A percentile compares a stretch with the other conserved stretches of the same genome.
These are phyloP conservation scores for Rhogogaster chlorosoma DNA, from an alignment of 2,888 invertebrate genomes.

Conservation along the genomic window DNA sequence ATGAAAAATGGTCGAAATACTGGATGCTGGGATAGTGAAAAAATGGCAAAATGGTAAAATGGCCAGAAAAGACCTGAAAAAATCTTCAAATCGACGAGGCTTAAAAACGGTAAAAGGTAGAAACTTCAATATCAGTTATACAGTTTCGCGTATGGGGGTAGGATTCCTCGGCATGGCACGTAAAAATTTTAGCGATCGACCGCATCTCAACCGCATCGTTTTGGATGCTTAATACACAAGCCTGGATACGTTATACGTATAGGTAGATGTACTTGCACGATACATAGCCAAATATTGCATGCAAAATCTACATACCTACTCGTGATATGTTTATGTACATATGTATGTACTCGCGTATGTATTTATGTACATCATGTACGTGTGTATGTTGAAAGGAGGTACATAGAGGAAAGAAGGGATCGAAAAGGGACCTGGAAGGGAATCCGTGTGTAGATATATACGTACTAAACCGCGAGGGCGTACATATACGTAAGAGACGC, in stretches of 20 bases:
- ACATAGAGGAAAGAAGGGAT: not conserved
- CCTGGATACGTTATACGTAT: too few species aligned
- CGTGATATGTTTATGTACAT: not conserved
- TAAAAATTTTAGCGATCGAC: not conserved
- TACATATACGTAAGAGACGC: not conserved
- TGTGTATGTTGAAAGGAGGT: not conserved
- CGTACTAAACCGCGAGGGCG: slow-evolving; percentile 3
- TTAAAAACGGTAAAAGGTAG: not conserved
- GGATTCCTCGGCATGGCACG: not conserved
- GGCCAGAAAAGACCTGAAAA: too few species aligned
- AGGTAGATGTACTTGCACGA: not conserved
- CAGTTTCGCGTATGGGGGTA: not conserved
- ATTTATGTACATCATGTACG: too few species aligned
- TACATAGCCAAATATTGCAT: not conserved
- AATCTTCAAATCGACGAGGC: not conserved
- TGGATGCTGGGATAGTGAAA: too few species aligned
- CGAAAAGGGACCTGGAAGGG: not conserved
- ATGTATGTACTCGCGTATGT: not conserved
- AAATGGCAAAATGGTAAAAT: not conserved
- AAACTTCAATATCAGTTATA: not conserved
- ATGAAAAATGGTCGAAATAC: too few species aligned
- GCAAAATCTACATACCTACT: slow-evolving; percentile 9
- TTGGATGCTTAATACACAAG: not conserved
- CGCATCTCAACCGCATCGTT: not conserved
- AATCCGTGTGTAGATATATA: not conserved